A percentile compares a stretch with the other conserved stretches of the same genome.
These are phyloP conservation scores for Sinocyclocheilus anophthalmus DNA, from an alignment of 2,113 vertebrate genomes.

Conservation along the genomic window DNA sequence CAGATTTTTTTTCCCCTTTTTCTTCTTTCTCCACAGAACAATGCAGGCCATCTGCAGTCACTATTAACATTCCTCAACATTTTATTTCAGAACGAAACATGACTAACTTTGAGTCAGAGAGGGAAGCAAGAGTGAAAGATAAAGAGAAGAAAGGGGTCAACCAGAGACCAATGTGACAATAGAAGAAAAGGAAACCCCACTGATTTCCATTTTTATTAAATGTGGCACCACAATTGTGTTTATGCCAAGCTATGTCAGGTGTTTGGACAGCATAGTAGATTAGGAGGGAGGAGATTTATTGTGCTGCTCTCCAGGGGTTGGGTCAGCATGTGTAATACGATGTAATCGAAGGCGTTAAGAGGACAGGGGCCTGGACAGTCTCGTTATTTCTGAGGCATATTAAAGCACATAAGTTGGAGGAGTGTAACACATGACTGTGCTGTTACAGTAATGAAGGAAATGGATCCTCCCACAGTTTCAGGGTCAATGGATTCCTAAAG, in stretches of 20 bases:
- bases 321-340: conserved; percentile 73
- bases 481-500: conserved; percentile 60
- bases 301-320: conserved; percentile 61
- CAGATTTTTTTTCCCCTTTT: conserved; percentile 57
- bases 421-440: too few species aligned
- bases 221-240: conserved; percentile 45
- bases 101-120: conserved; percentile 37
- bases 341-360: conserved; percentile 73
- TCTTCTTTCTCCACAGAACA: conserved; percentile 17
- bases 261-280: conserved; percentile 61
- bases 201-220: conserved; percentile 47
- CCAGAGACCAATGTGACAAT: conserved; percentile 15
- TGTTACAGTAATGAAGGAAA: conserved; percentile 68
- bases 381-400: conserved; percentile 68
- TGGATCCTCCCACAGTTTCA: conserved; percentile 63
- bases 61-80: conserved; percentile 64
- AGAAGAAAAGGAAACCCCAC: conserved; percentile 29
- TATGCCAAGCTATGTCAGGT: conserved; percentile 61
- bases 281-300: conserved; percentile 59
- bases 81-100: conserved; percentile 68
- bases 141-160: not conserved
- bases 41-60: conserved; percentile 51
- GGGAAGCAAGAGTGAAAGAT: conserved; percentile 4
- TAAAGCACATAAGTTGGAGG: conserved; percentile 63
- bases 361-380: conserved; percentile 59